phyloP scores from a whole-genome alignment of 2,113 vertebrate genomes.

The Labeo catla region DNA sequence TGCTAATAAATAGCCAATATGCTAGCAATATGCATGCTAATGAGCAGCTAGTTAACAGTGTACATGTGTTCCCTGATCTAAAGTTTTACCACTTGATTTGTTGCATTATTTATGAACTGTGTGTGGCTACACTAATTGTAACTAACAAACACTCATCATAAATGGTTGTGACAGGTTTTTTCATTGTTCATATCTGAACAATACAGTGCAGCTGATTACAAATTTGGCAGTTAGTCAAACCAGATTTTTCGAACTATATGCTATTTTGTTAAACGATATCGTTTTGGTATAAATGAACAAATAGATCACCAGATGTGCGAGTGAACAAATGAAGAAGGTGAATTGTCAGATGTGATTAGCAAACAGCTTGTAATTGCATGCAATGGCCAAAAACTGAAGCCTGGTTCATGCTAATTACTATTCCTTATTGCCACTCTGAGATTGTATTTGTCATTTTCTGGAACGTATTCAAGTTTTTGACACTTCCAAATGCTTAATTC shows the following conservation, averaged over 20 bases:
- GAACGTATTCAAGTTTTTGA: background rate
- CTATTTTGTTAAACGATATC: background rate
- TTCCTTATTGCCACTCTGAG: slow-evolving; percentile 1
- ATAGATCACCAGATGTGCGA: slow-evolving; percentile 6
- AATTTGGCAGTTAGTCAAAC: background rate
- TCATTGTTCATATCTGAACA: too few species aligned
- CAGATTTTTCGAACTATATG: background rate
- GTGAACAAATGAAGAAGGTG: slow-evolving; percentile 4
- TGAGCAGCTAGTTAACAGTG: background rate
- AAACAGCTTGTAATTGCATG: background rate
- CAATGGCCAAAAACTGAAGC: slow-evolving; percentile 11
- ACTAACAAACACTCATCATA: background rate
- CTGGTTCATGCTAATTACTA: slow-evolving; percentile 2
- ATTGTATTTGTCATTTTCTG: background rate
- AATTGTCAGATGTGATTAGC: background rate
- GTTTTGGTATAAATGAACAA: background rate
- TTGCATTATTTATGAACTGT: slow-evolving; percentile 14
- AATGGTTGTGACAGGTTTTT: background rate
- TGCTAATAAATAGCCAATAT: background rate
- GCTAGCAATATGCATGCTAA: background rate
- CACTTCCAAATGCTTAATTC: background rate
- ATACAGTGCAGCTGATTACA: background rate
- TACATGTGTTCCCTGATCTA: background rate
- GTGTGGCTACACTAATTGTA: background rate
- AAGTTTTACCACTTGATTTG: background rate